phyloP scores from a whole-genome alignment of 2,797 vertebrate species.

The Parauchenoglanis ngamensis region DNA sequence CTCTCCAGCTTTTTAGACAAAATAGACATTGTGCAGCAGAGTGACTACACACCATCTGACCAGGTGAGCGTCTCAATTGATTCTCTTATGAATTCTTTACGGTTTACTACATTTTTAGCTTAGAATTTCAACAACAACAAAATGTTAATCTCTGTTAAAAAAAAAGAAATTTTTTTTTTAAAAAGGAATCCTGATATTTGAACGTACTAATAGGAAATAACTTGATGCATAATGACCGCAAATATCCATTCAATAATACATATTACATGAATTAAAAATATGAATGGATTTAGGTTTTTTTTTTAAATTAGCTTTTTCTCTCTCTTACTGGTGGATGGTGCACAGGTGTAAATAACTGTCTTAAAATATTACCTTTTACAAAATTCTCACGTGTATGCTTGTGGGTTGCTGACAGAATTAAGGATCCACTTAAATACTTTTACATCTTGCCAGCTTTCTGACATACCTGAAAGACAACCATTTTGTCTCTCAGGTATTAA shows the following conservation, averaged over 20 bases:
- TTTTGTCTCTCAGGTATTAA: too few species aligned
- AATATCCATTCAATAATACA: not conserved
- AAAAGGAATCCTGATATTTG: not conserved
- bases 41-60: conserved; percentile 92
- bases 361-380: not conserved
- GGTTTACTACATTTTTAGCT: not conserved
- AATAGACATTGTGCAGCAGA: conserved; percentile 89
- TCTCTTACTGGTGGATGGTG: not conserved
- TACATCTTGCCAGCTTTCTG: too few species aligned
- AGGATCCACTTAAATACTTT: not conserved
- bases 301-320: not conserved
- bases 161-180: not conserved
- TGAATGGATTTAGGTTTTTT: not conserved
- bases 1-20: conserved; percentile 73
- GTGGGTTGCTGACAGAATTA: not conserved
- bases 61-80: conserved; percentile 74
- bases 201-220: not conserved
- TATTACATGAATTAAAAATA: too few species aligned
- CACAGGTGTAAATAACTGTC: not conserved
- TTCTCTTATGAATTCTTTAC: not conserved
- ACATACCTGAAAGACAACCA: not conserved
- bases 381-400: not conserved
- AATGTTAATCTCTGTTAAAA: not conserved
- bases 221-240: not conserved
- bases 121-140: too few species aligned